Evolutionary conservation across 1,140 invertebrate genomes (phyloP).

Genomic region (Oppia nitens): DNA sequence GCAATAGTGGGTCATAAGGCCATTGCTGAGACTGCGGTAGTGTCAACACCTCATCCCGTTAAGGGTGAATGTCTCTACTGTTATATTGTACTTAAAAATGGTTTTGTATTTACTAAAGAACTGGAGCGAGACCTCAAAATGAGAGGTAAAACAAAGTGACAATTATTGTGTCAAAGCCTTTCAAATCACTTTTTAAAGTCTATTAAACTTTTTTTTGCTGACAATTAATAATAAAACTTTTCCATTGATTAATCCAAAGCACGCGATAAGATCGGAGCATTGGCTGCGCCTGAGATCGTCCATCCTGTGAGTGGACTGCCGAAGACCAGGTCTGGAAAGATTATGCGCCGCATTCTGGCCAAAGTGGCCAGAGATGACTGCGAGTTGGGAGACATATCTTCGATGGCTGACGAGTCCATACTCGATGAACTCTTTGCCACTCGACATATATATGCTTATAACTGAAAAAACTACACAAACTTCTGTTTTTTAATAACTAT

Average conservation of each 20-base stretch:
- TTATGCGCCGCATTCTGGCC: conserved; percentile 81
- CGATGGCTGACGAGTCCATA: conserved; percentile 68
- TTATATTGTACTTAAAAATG: conserved; percentile 75
- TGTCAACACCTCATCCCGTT: conserved; percentile 73
- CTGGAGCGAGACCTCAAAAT: conserved; percentile 56
- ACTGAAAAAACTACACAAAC: not conserved
- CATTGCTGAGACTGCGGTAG: conserved; percentile 85
- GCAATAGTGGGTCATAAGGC: conserved; percentile 62
- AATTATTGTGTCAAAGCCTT: not conserved
- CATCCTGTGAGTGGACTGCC: conserved; percentile 80
- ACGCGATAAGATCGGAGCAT: conserved; percentile 79
- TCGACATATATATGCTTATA: conserved; percentile 6
- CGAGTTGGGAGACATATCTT: conserved; percentile 80
- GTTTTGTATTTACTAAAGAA: conserved; percentile 15
- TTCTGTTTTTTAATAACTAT: not conserved
- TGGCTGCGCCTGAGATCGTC: conserved; percentile 85
- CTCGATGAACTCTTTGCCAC: conserved; percentile 51
- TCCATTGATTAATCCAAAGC: conserved; percentile 35
- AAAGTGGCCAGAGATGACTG: conserved; percentile 76
- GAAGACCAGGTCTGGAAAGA: conserved; percentile 95
- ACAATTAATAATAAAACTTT: not conserved
- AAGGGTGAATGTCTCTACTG: conserved; percentile 95
- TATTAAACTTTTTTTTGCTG: not conserved
- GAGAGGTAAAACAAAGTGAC: conserved; percentile 33
- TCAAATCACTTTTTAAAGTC: not conserved